Evolutionary conservation across 2,797 vertebrate genomes (phyloP).

Genomic region (Acrocephalus scirpaceus): DNA sequence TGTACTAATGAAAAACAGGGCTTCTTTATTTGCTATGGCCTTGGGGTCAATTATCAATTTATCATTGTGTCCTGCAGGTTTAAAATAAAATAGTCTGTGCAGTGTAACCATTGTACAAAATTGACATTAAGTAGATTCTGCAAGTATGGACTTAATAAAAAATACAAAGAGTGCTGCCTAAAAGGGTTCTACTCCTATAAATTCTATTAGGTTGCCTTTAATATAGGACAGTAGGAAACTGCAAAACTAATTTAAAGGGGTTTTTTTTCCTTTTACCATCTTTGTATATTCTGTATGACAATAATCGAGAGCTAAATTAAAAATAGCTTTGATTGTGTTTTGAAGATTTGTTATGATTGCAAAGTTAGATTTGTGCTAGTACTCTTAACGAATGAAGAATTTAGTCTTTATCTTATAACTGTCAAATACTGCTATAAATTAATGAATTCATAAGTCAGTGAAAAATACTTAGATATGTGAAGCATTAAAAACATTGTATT

Average conservation of each 20-base stretch:
- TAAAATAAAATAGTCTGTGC: conserved; percentile 82
- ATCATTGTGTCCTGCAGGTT: conserved; percentile 82
- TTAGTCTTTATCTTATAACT: not conserved
- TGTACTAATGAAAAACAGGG: conserved; percentile 87
- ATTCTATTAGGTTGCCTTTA: conserved; percentile 82
- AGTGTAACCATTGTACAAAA: conserved; percentile 77
- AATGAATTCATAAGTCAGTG: not conserved
- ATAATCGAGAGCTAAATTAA: not conserved
- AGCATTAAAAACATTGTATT: not conserved
- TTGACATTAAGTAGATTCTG: conserved; percentile 85
- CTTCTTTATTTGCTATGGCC: conserved; percentile 86
- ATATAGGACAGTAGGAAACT: conserved; percentile 75
- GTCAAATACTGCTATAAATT: not conserved
- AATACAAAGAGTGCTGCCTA: conserved; percentile 79
- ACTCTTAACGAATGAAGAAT: not conserved
- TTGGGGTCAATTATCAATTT: conserved; percentile 86
- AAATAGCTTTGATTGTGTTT: not conserved
- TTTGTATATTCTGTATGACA: conserved; percentile 53
- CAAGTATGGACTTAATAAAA: conserved; percentile 84
- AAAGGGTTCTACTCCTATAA: conserved; percentile 80
- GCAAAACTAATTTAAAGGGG: conserved; percentile 66
- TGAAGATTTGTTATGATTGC: not conserved
- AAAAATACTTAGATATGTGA: not conserved
- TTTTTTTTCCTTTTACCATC: conserved; percentile 32
- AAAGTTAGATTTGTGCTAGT: not conserved